These are phyloP conservation scores for Melanostoma scalare DNA, from an alignment of 2,888 invertebrate genomes.

Conservation along the genomic window DNA sequence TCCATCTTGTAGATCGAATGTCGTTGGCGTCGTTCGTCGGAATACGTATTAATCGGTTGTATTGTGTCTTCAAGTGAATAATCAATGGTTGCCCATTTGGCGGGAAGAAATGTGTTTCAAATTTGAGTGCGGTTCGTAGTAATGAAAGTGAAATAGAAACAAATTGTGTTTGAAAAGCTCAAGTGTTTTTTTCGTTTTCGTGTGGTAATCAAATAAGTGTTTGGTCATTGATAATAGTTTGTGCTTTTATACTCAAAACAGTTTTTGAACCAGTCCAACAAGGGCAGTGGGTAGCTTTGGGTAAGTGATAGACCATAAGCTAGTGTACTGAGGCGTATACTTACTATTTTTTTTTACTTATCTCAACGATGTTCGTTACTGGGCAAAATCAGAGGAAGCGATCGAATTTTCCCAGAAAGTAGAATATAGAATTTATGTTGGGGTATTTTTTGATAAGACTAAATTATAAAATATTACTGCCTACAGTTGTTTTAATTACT, in stretches of 20 bases:
- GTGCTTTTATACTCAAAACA: neutral
- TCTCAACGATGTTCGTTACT: neutral
- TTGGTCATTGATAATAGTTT: no score
- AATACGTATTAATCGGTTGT: neutral
- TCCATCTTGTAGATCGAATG: conserved; percentile 42
- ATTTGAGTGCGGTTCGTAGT: neutral
- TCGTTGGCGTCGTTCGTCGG: conserved; percentile 8
- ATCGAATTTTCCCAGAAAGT: no score
- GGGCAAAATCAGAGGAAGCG: no score
- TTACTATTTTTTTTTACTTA: neutral
- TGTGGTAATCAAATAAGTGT: no score
- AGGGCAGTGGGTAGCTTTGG: neutral
- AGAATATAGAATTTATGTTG: no score
- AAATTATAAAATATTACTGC: no score
- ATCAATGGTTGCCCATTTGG: neutral
- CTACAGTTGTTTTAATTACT: no score
- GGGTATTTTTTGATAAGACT: no score
- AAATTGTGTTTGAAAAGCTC: no score
- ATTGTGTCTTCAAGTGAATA: neutral
- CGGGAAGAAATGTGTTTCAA: conserved; percentile 2
- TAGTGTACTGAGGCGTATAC: conserved; percentile 16
- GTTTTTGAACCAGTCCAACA: neutral
- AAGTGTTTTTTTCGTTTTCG: no score
- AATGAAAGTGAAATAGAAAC: neutral
- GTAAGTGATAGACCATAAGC: conserved; percentile 25